Conservation (phyloP, 2,888 invertebrate genomes). For the Pycnomerus fuliginosus region DNA sequence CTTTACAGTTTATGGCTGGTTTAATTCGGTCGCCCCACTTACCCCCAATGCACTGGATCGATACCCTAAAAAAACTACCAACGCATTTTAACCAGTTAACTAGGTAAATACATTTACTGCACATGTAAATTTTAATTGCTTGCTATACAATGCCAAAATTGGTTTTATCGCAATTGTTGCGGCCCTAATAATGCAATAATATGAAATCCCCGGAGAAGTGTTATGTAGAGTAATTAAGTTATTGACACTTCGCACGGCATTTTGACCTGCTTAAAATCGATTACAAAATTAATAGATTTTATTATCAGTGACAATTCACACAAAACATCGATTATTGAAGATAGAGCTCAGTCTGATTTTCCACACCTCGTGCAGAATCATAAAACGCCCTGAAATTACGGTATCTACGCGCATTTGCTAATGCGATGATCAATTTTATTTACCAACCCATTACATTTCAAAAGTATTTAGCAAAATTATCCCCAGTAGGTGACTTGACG, state of each 20-base stretch:
- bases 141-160: conserved; percentile 7
- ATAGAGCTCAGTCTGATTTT: no score
- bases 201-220: conserved; percentile 12
- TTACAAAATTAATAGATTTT: no score
- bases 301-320: no score
- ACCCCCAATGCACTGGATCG: not conserved
- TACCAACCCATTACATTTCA: no score
- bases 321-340: no score
- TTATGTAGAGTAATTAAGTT: conserved; percentile 16
- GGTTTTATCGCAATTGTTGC: conserved; percentile 15
- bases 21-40: not conserved
- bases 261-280: not conserved
- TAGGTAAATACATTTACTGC: conserved; percentile 6
- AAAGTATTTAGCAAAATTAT: no score
- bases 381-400: no score
- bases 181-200: conserved; percentile 17
- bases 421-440: no score
- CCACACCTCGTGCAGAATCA: no score
- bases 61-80: not conserved
- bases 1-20: conserved; percentile 6
- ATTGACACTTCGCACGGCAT: conserved; percentile 12
- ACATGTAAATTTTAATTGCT: conserved; percentile 14
- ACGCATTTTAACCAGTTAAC: not conserved
- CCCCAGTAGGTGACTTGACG: no score
- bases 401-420: no score